These are phyloP conservation scores for Noctilio leporinus DNA, from an alignment of 2,113 vertebrate genomes.

Conservation along the genomic window DNA sequence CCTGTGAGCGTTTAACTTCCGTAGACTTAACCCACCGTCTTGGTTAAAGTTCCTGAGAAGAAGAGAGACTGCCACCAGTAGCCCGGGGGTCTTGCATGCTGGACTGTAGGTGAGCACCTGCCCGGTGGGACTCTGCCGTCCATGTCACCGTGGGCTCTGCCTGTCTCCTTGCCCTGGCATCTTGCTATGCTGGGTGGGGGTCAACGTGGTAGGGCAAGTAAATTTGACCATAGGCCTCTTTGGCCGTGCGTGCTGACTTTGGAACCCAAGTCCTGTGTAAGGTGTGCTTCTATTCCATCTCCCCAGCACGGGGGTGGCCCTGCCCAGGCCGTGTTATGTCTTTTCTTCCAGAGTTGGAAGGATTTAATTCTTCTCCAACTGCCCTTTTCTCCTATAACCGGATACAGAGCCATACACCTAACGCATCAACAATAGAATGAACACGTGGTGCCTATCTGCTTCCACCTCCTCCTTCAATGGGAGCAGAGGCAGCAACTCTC, in stretches of 20 bases:
- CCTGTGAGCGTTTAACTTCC: neutral
- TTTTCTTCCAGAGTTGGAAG: neutral
- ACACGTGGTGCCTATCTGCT: neutral
- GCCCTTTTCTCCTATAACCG: neutral
- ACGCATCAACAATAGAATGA: neutral
- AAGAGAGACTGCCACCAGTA: neutral
- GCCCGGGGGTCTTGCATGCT: neutral
- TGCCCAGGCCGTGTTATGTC: too few relatives aligned
- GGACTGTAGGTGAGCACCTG: accelerated
- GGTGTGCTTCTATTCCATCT: neutral
- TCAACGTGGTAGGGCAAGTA: too few relatives aligned
- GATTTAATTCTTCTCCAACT: neutral
- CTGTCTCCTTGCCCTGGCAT: neutral
- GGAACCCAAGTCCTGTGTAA: neutral
- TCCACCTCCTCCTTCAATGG: neutral
- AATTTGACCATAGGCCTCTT: neutral
- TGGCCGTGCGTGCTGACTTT: neutral
- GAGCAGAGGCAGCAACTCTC: neutral
- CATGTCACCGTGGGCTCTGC: neutral
- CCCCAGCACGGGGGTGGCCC: too few relatives aligned
- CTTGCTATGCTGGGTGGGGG: neutral
- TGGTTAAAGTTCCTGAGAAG: neutral
- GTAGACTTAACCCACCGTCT: neutral
- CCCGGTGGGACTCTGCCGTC: accelerated
- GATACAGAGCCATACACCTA: neutral